Conservation (phyloP, 2,888 invertebrate species). For the Smittia aterrima region DNA sequence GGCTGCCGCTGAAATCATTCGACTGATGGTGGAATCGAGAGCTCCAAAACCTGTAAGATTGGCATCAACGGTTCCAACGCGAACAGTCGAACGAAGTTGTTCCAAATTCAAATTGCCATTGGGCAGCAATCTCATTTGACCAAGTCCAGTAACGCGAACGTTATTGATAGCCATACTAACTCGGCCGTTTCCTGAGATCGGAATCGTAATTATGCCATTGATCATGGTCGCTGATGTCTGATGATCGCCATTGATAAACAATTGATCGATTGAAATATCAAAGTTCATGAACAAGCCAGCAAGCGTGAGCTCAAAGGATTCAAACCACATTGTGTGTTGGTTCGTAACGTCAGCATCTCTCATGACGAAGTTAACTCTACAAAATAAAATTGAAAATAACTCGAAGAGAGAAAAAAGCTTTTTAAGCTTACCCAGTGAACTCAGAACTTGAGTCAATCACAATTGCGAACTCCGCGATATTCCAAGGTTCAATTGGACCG, state of each 20-base stretch:
- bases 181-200: neutral
- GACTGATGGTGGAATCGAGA: neutral
- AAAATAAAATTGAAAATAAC: neutral
- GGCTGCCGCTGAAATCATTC: conserved; percentile 18
- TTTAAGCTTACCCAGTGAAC: neutral
- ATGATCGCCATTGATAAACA: neutral
- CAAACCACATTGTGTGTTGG: neutral
- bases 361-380: neutral
- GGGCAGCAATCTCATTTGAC: neutral
- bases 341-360: neutral
- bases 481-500: neutral
- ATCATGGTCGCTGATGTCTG: neutral
- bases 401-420: neutral
- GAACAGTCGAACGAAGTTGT: neutral
- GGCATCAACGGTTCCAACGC: neutral
- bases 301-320: neutral
- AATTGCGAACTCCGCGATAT: neutral
- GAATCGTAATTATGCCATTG: neutral
- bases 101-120: neutral
- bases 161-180: neutral
- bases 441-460: neutral
- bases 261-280: neutral
- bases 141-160: neutral
- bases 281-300: neutral
- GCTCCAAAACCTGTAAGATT: neutral